phyloP scores from a whole-genome alignment of 2,888 invertebrate genomes.

The Eulithis prunata region DNA sequence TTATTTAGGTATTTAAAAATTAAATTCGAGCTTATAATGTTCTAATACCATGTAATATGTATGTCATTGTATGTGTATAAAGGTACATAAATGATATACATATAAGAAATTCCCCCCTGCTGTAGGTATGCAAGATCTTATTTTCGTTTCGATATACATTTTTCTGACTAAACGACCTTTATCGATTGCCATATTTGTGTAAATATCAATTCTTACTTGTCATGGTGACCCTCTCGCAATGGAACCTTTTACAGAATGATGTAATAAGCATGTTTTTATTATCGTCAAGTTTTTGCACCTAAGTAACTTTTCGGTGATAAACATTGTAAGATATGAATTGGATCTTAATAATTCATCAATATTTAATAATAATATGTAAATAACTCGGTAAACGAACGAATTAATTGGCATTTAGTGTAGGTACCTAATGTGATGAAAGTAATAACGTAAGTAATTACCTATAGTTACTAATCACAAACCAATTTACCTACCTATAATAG shows the following conservation, averaged over 20 bases:
- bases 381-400: background rate
- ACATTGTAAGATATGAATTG: background rate
- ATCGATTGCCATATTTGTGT: constrained; percentile 11
- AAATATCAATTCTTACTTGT: constrained; percentile 1
- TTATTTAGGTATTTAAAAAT: too few relatives aligned
- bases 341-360: background rate
- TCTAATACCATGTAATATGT: too few relatives aligned
- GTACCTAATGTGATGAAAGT: background rate
- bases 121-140: background rate
- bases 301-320: background rate
- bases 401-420: background rate
- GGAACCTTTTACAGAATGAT: constrained; percentile 5
- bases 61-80: too few relatives aligned
- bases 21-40: too few relatives aligned
- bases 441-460: background rate
- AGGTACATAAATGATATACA: too few relatives aligned
- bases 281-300: background rate
- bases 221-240: constrained; percentile 9
- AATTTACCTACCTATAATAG: background rate
- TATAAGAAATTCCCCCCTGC: background rate
- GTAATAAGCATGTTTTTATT: background rate
- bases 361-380: background rate
- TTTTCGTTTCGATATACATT: background rate
- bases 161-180: constrained; percentile 8
- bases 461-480: background rate